Conservation (phyloP, 2,113 vertebrate species). For the Perognathus longimembris region DNA sequence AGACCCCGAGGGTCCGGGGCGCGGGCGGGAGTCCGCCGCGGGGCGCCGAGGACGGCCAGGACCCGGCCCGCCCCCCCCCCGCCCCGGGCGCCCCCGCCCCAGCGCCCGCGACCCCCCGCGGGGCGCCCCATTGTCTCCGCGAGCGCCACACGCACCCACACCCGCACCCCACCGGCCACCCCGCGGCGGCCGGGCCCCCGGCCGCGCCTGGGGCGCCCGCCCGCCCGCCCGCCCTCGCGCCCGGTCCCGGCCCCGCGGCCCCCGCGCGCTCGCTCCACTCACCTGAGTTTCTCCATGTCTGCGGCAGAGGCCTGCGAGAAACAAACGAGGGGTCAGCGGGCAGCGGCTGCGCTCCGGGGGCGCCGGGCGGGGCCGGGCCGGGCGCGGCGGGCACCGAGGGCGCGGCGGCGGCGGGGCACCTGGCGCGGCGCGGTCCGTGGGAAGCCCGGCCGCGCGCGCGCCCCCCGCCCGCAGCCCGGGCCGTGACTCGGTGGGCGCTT, state of each 20-base stretch:
- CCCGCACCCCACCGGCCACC: background rate
- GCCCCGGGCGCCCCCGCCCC: background rate
- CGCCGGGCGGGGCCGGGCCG: background rate
- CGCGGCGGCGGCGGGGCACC: slow-evolving; percentile 31
- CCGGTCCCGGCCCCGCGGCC: background rate
- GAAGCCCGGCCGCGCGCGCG: background rate
- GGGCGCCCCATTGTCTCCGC: background rate
- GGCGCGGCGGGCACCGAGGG: slow-evolving; percentile 2
- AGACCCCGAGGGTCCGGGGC: background rate
- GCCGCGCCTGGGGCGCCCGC: background rate
- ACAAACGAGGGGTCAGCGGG: slow-evolving; percentile 87
- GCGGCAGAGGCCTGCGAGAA: slow-evolving; percentile 91
- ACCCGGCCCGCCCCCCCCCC: background rate
- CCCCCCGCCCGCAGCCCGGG: background rate
- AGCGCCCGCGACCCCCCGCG: background rate
- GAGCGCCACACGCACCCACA: slow-evolving; percentile 29
- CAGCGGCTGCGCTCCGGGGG: slow-evolving; percentile 69
- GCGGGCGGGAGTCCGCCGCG: background rate
- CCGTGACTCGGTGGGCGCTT: slow-evolving; percentile 87
- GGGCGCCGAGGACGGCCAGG: background rate
- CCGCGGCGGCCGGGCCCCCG: background rate
- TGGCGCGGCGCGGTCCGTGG: background rate
- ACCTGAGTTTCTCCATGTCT: slow-evolving; percentile 93
- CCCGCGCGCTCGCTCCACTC: slow-evolving; percentile 81
- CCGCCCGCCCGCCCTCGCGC: background rate